Evolutionary conservation across 2,797 vertebrate genomes (phyloP).

Genomic region (Tarsius wallacei): DNA sequence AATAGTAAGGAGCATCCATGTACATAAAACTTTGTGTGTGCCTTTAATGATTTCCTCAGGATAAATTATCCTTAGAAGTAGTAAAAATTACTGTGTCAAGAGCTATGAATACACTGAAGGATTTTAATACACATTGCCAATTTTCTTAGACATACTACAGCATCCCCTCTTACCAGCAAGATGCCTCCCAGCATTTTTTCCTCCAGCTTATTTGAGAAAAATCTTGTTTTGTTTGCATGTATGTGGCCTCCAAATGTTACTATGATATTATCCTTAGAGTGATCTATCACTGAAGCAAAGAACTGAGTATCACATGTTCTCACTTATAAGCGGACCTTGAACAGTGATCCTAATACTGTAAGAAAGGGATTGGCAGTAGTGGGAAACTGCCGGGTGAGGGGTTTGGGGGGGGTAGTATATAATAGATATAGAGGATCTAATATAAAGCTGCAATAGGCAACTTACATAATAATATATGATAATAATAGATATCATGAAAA

Average conservation of each 20-base stretch:
- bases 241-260: neutral
- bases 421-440: too few relatives aligned
- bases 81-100: neutral
- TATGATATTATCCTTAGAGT: neutral
- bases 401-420: too few relatives aligned
- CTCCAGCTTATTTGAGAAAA: neutral
- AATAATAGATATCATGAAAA: neutral
- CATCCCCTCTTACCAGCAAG: neutral
- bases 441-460: neutral
- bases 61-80: neutral
- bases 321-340: too few relatives aligned
- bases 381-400: too few relatives aligned
- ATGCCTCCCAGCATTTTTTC: neutral
- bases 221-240: neutral
- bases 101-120: neutral
- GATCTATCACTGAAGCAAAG: too few relatives aligned
- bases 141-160: conserved; percentile 7
- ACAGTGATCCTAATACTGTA: too few relatives aligned
- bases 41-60: neutral
- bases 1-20: neutral
- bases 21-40: neutral
- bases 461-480: neutral
- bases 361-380: too few relatives aligned
- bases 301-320: too few relatives aligned
- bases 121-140: neutral